Conservation (phyloP, 2,113 vertebrate species). For the Paracanthobrama guichenoti region DNA sequence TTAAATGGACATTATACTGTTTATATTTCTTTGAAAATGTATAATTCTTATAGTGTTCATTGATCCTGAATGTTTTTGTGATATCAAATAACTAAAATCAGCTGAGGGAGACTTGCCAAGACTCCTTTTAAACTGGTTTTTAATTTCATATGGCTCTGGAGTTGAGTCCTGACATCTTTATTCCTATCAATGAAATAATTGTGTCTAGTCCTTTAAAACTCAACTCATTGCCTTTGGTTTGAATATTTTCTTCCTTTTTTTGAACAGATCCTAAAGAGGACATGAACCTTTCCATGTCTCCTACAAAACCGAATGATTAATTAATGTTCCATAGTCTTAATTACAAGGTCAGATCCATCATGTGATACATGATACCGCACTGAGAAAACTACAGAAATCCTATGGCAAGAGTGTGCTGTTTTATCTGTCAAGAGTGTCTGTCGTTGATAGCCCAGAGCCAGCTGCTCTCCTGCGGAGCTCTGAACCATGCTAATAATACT, state of each 20-base stretch:
- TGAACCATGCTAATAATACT: slow-evolving; percentile 42
- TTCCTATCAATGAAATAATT: background rate
- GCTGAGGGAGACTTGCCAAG: slow-evolving; percentile 10
- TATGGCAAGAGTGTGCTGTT: slow-evolving; percentile 70
- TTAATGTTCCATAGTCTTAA: slow-evolving; percentile 71
- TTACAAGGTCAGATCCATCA: slow-evolving; percentile 72
- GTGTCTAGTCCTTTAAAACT: background rate
- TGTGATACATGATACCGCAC: slow-evolving; percentile 64
- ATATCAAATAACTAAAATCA: slow-evolving; percentile 12
- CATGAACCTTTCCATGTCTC: background rate
- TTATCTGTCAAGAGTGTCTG: slow-evolving; percentile 72
- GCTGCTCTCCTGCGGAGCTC: slow-evolving; percentile 57
- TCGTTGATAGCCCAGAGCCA: slow-evolving; percentile 67
- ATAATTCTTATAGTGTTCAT: background rate
- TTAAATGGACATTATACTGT: background rate
- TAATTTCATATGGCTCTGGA: background rate
- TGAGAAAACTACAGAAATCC: slow-evolving; percentile 71
- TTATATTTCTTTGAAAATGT: slow-evolving; percentile 6
- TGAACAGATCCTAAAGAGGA: background rate
- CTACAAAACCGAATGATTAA: slow-evolving; percentile 70
- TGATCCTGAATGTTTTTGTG: background rate
- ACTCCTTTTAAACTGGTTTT: slow-evolving; percentile 6
- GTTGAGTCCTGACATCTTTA: background rate
- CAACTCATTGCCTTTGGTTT: background rate
- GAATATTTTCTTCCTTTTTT: background rate